phyloP scores from a whole-genome alignment of 2,113 vertebrate genomes.

The Sander lucioperca region DNA sequence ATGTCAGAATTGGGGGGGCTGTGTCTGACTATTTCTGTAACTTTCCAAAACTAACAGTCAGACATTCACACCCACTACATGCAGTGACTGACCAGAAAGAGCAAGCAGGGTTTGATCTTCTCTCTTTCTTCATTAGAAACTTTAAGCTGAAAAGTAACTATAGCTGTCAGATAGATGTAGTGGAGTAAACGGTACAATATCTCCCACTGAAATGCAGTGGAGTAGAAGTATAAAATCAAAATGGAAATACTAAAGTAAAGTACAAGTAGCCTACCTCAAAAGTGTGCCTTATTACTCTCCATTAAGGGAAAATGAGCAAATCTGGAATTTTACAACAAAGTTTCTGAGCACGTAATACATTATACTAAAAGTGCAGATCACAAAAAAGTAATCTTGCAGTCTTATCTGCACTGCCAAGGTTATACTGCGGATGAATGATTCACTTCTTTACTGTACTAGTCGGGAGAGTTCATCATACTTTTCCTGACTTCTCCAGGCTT shows the following conservation, averaged over 20 bases:
- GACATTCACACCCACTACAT: no score
- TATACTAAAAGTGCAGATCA: neutral
- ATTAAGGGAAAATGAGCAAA: neutral
- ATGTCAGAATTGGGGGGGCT: no score
- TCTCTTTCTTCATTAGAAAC: no score
- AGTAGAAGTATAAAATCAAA: neutral
- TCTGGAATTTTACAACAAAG: neutral
- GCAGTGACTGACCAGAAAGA: no score
- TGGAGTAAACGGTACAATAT: neutral
- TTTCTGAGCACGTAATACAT: neutral
- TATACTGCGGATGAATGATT: slow-evolving; percentile 41
- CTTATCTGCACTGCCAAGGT: slow-evolving; percentile 36
- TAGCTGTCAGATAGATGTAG: no score
- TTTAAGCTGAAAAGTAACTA: no score
- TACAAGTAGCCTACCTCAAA: no score
- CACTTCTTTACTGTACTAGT: slow-evolving; percentile 24
- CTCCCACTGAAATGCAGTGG: neutral
- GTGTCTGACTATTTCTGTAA: no score
- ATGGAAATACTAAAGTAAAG: no score
- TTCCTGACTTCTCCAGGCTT: slow-evolving; percentile 40
- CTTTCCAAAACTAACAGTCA: no score
- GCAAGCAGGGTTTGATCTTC: no score
- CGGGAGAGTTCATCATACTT: slow-evolving; percentile 62
- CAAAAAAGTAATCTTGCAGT: slow-evolving; percentile 7
- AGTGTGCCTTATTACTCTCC: no score